phyloP scores from a whole-genome alignment of 2,888 invertebrate genomes.

The Trichogramma dendrolimi region DNA sequence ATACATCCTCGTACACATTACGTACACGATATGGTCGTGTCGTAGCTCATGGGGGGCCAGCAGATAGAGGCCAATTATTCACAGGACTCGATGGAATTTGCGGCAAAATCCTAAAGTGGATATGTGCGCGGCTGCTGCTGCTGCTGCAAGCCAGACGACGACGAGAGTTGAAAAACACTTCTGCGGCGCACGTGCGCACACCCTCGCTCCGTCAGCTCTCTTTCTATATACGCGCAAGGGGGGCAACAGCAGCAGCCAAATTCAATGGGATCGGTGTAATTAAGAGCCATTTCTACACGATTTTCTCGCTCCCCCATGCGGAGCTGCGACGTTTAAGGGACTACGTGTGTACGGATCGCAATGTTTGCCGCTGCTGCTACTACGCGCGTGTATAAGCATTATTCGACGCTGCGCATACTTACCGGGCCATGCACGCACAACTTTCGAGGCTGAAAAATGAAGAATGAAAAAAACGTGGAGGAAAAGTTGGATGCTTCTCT shows the following conservation, averaged over 20 bases:
- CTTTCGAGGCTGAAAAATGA: neutral
- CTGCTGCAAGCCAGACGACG: conserved; percentile 11
- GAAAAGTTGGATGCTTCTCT: conserved; percentile 10
- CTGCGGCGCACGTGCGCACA: conserved; percentile 39
- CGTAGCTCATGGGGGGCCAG: neutral
- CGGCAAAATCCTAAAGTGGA: conserved; percentile 32
- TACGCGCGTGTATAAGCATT: neutral
- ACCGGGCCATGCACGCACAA: neutral
- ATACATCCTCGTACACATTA: conserved; percentile 1
- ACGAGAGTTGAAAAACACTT: conserved; percentile 37
- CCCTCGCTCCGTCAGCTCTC: neutral
- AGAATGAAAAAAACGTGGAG: conserved; percentile 5
- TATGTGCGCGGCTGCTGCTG: conserved; percentile 11
- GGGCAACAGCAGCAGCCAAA: conserved; percentile 36
- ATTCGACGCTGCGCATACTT: neutral
- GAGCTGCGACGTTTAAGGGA: no score
- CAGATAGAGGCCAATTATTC: conserved; percentile 24
- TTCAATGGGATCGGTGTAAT: conserved; percentile 52
- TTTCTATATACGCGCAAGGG: neutral
- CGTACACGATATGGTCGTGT: neutral
- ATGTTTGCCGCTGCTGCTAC: no score
- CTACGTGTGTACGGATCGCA: no score
- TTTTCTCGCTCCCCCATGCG: conserved; percentile 37
- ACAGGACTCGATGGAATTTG: conserved; percentile 30
- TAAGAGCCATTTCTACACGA: conserved; percentile 52